Base-by-base conservation (phyloP, 2,888 invertebrate genomes). In the Epinotia bilunana region DNA sequence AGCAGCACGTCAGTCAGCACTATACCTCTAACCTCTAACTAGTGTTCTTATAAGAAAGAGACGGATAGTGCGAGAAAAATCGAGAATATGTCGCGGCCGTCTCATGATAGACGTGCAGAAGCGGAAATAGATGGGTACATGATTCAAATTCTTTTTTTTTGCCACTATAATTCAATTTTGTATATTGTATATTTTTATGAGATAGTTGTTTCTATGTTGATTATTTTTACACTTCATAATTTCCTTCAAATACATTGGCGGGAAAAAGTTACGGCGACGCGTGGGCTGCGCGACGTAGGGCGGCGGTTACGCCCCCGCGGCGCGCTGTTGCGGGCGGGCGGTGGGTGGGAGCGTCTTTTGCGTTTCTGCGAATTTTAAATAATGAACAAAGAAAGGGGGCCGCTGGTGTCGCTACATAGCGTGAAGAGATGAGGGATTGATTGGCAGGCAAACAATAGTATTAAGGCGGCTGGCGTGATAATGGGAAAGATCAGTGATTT, bases 301-400 rank as follows among this genome's bases (percentile, higher is more conserved):
- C 92, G 93, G 93, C 87, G 92, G 92, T 90, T 86, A 92, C 92
- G 92, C 93, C 93, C 92, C 90, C 92, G 88, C 90, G 88, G 83
- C 76, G 61, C 81, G 80, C 79, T 84, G 84, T 84, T 87, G 84
- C 91, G 91, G 91, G 91, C 93, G 92, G 92, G 90, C 91, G 90
- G 90, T 92, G 92, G 93, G 93, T 92, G 93, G 91, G 86, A 84
- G 86, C 88, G 80, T 82, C 86, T 84, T 87, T 90, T 89, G 88
- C 84, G 82, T 88, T 87, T 85, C 87, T 85, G 84, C 86, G 79
- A 87, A 84, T 86, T 87, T 87, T 86, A 85, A 79, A 75, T 72
- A 86, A 80, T 76, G 77, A 74, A 78, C 71, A 80, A 80, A 77
- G 78, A 75, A 39, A 78, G 79, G 79, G 80, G 73, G 77, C 67